These are phyloP conservation scores for Sebastes steindachneri DNA, from an alignment of 2,797 vertebrate genomes.

Conservation along the genomic window DNA sequence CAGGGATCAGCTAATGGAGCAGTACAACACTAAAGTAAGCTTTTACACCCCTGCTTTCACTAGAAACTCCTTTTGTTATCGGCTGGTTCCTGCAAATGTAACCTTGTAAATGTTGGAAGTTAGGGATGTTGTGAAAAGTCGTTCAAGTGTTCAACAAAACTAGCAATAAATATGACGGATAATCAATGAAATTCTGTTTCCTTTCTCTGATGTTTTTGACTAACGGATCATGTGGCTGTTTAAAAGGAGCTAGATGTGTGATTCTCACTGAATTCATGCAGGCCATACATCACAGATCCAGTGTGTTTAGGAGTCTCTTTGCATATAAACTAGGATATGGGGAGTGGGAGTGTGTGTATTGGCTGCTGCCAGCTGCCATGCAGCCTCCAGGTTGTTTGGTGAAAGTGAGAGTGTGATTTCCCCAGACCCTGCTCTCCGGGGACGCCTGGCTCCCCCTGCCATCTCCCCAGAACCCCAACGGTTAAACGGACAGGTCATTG, in stretches of 20 bases:
- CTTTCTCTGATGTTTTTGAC: neutral
- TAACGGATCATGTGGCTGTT: constrained; percentile 13
- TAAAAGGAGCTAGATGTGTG: neutral
- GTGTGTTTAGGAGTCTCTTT: constrained; percentile 68
- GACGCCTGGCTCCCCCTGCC: constrained; percentile 69
- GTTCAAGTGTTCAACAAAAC: constrained; percentile 15
- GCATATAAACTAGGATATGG: constrained; percentile 76
- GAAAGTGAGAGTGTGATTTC: constrained; percentile 82
- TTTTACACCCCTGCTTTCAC: constrained; percentile 43
- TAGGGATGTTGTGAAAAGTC: constrained; percentile 8
- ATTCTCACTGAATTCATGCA: constrained; percentile 33
- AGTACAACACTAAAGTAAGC: constrained; percentile 57
- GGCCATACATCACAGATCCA: constrained; percentile 46
- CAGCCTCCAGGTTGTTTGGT: constrained; percentile 75
- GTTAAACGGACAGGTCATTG: constrained; percentile 83
- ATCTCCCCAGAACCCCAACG: constrained; percentile 71
- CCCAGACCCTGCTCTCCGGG: constrained; percentile 78
- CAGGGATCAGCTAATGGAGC: constrained; percentile 70
- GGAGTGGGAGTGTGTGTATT: constrained; percentile 63
- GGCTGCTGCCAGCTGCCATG: constrained; percentile 73
- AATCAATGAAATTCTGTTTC: neutral
- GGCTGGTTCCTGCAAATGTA: constrained; percentile 26
- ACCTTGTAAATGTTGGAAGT: constrained; percentile 28
- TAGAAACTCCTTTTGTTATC: constrained; percentile 43
- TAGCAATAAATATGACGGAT: neutral